A percentile compares a stretch with the other conserved stretches of the same genome.
These are phyloP conservation scores for Euzetes globulus DNA, from an alignment of 2,888 invertebrate genomes.

Conservation along the genomic window DNA sequence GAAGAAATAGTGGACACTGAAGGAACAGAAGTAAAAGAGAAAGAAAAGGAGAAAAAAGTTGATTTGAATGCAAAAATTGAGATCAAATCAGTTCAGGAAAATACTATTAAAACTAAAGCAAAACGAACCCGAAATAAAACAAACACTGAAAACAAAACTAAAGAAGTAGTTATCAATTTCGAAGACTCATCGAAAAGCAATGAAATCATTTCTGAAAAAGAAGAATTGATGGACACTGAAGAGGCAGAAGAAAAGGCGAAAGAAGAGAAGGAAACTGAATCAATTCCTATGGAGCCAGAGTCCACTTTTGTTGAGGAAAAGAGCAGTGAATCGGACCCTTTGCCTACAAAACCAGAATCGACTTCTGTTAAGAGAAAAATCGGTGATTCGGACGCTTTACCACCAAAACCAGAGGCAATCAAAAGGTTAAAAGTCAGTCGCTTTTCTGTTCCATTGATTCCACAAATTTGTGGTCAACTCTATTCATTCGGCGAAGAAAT, in stretches of 20 bases:
- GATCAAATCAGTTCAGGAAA: no score
- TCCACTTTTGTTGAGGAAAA: background rate
- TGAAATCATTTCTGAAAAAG: background rate
- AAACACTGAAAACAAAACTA: background rate
- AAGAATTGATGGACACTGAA: background rate
- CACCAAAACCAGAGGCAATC: conserved; percentile 9
- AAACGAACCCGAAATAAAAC: background rate
- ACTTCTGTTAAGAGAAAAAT: background rate
- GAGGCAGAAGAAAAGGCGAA: background rate
- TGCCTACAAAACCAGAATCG: conserved; percentile 11
- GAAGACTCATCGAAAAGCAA: background rate
- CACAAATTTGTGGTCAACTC: conserved; percentile 35
- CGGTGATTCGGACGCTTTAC: background rate
- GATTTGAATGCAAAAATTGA: no score
- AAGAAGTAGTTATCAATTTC: background rate
- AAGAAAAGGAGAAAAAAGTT: background rate
- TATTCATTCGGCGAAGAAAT: conserved; percentile 25
- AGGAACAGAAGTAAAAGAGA: background rate
- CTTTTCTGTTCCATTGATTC: conserved; percentile 32
- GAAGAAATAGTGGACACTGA: background rate
- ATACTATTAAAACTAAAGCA: no score
- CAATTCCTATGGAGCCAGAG: background rate
- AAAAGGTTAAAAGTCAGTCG: conserved; percentile 14
- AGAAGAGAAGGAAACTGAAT: background rate
- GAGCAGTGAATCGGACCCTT: background rate